Evolutionary conservation across 2,888 invertebrate species (phyloP).

Genomic region (Mimas tiliae): DNA sequence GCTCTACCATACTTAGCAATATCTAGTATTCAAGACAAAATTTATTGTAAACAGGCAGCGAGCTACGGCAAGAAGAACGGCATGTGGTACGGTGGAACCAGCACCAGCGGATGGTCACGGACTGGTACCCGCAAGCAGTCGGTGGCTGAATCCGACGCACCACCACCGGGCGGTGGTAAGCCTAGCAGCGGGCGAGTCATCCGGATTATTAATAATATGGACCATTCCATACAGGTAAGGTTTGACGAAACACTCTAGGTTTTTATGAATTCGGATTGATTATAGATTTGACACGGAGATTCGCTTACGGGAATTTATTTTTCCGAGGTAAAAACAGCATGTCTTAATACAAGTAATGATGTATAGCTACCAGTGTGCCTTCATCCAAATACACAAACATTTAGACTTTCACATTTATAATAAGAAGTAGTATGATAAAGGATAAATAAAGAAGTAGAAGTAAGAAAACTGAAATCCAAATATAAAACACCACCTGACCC

Average conservation of each 20-base stretch:
- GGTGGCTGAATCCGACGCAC: slow-evolving; percentile 92
- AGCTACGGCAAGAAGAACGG: slow-evolving; percentile 96
- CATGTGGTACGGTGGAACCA: slow-evolving; percentile 90
- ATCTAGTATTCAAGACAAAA: slow-evolving; percentile 19
- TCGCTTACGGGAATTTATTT: too few relatives aligned
- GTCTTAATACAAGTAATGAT: too few relatives aligned
- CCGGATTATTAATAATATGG: slow-evolving; percentile 96
- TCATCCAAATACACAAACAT: too few relatives aligned
- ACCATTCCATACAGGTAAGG: slow-evolving; percentile 93
- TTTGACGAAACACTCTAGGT: neutral
- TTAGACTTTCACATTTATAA: too few relatives aligned
- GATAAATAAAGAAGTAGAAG: too few relatives aligned
- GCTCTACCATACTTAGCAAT: neutral
- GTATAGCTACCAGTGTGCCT: too few relatives aligned
- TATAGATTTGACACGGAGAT: too few relatives aligned
- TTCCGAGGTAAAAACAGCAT: too few relatives aligned
- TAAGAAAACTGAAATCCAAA: too few relatives aligned
- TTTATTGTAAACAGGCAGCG: slow-evolving; percentile 86
- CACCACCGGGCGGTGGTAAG: slow-evolving; percentile 89
- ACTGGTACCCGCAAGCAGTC: slow-evolving; percentile 92
- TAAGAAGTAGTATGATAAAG: too few relatives aligned
- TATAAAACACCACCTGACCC: too few relatives aligned
- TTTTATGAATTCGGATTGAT: too few relatives aligned
- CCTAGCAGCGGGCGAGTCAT: slow-evolving; percentile 94
- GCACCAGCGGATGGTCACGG: slow-evolving; percentile 89